Percentiles rank a stretch among this genome's conserved stretches.
Evolutionary conservation across 2,113 vertebrate genomes (phyloP).

Genomic region (Myocastor coypus): DNA sequence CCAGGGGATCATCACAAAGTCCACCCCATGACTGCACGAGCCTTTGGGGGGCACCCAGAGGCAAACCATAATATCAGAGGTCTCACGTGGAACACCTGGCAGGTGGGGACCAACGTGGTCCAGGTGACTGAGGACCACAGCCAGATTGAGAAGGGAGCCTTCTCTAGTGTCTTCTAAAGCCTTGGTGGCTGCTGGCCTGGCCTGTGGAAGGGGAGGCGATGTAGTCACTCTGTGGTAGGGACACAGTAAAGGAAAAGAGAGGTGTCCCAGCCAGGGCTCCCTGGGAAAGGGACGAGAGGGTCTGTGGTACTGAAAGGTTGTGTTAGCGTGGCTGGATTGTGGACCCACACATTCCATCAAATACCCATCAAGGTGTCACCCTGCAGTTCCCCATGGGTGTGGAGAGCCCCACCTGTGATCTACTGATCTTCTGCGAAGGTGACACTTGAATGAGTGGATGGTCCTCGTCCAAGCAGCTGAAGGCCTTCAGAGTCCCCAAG

Average conservation of each 20-base stretch:
- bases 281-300: background rate
- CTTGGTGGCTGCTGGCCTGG: no score
- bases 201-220: no score
- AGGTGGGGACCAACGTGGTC: accelerated
- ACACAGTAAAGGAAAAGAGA: background rate
- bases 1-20: no score
- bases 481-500: background rate
- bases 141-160: accelerated
- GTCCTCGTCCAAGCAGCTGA: background rate
- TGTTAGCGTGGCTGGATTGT: accelerated
- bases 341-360: accelerated
- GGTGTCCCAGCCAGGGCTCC: background rate
- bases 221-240: accelerated
- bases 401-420: accelerated
- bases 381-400: accelerated
- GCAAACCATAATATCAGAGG: no score
- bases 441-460: accelerated
- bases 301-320: accelerated
- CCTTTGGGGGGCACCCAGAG: no score
- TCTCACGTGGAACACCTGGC: accelerated
- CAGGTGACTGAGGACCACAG: accelerated
- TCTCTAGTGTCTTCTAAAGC: background rate
- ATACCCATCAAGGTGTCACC: background rate
- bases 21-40: no score
- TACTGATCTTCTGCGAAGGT: accelerated